Base-by-base conservation (phyloP, 2,113 vertebrate genomes). In the Psittacus erithacus region DNA sequence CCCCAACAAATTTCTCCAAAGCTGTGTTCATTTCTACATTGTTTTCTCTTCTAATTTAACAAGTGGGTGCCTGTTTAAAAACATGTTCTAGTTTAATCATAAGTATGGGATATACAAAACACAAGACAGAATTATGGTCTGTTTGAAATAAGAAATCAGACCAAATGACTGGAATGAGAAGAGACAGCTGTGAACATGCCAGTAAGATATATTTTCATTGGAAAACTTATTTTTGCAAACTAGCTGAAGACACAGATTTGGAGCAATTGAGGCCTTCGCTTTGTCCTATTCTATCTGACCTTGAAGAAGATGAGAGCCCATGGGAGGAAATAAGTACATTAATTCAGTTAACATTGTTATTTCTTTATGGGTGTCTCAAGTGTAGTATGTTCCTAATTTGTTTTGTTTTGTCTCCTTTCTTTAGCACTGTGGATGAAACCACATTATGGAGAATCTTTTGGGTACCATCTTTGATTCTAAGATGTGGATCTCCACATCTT, bases 151-250 rank as follows among this genome's bases (percentile, higher is more conserved):
- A 88, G 50, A 79, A 74, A 85, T 93, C 69, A 78, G 53, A 92
- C 25, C 7, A 90, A 78, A 85, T 87, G 11, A 52, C 44, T 71
- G 15, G 38, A 92, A 50, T 59, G 59, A 74, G n/a, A 74, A 74
- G 11, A 89, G 22, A 43, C 17, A 79, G 41, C 28, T n/a, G 38
- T 15, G n/a, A 88, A 83, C 5, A 27, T 33, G 19, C 7, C 71
- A 81, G 31, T 41, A 81, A 92, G 68, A 92, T 33, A 46, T 6
- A 81, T 83, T 83, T 86, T 83, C 85, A 38, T 13, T 81, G 23
- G 31, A 88, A 94, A 95, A 69, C 5, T n/a, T 85, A 50, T 33
- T 94, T 90, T 79, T 90, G 64, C 35, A 69, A 88, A 92, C 9
- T 28, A 71, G 35, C 55, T 68, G 14, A 82, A 90, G 35, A 88